Evolutionary conservation across 2,888 invertebrate genomes (phyloP), one percentile per base, ranked within the genome.

Genomic region (Acleris literana): DNA sequence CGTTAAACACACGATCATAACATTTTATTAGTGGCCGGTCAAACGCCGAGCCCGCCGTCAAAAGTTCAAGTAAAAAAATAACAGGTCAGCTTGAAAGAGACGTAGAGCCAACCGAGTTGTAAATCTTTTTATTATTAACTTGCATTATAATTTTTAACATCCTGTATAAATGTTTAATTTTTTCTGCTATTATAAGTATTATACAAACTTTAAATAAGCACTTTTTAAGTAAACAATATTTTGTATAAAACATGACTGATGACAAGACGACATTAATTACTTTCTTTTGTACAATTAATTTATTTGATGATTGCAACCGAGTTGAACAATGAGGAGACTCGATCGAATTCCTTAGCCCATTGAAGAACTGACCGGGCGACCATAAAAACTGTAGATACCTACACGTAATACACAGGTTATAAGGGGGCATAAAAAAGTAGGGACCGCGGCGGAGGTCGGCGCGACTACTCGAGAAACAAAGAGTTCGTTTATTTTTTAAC

Each of bases 401-500:
- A 92, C 92, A 91, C 92, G 92, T 92, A 92, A 89, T 90, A 90
- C 90, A 90, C 92, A 87, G 90, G 92, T 90, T 92, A 92, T 90
- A 92, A 90, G 90, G 88, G 87, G 87, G 86, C 86, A 91, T 89
- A 92, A 92, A 92, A 92, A 92, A 90, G 86, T 84, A 85, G 88
- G 87, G 90, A 86, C 89, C 89, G 89, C 92, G 87, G 85, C 90
- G 92, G 92, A 92, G 92, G 92, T 92, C 92, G 92, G 87, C 77
- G 83, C 84, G 91, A 90, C 92, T 91, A 90, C 90, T 89, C 90
- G 90, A 92, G 92, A 92, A 92, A 92, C 92, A 92, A 92, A 92
- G 91, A 88, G 82, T 87, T 92, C 89, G 88, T 92, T 92, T 92
- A 92, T 92, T 92, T 92, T 92, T 92, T 92, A 92, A 92, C 92